Base-by-base conservation (phyloP, 2,888 invertebrate species). In the Orchesellides sinensis region DNA sequence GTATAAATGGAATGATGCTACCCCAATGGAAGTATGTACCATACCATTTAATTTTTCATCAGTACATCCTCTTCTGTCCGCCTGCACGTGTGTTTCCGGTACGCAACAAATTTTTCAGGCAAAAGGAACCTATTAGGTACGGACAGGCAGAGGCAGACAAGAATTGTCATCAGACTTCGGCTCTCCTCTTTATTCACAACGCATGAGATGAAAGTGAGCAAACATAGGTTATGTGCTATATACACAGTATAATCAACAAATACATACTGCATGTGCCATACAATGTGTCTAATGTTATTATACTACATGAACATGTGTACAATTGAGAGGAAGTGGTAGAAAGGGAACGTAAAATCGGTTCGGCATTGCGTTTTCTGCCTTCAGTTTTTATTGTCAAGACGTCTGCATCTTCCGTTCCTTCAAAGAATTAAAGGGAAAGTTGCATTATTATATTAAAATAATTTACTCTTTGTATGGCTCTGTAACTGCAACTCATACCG, bases 21-120 rank as follows among this genome's bases (percentile, higher is more conserved):
- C 25, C 40, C 6, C 23, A 23, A 5, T 17, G 47, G 21, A 21
- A 10, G 3, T 17, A 23, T 54, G n/a, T n/a, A n/a, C n/a, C n/a
- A 21, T 52, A 52, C 52, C 52, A 21, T 27, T 12, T 25, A 47
- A 10, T 72, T 72, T 59, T 72, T 59, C 70, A 72, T 72, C 70
- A 73, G 21, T 19, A 61, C 61, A 61, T 73, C 63, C 61, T 61
- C 59, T 23, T 54, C n/a, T 2, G 35, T 35, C 32, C 19, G 54
- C 19, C 56, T 75, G 75, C 75, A 75, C 75, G 75, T 75, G 75
- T 66, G 75, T 56, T 75, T 75, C 75, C 75, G 66, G 75, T 66
- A 52, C 29, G 5, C 23, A 72, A 63, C 32, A 19, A 6, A 49
- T 25, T 27, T 40, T 40, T 14, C 10, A 40, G 40, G 10, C 2